Percentiles rank a stretch among this genome's conserved stretches.
Conservation (phyloP, 2,113 vertebrate genomes). For the Gorilla gorilla region DNA sequence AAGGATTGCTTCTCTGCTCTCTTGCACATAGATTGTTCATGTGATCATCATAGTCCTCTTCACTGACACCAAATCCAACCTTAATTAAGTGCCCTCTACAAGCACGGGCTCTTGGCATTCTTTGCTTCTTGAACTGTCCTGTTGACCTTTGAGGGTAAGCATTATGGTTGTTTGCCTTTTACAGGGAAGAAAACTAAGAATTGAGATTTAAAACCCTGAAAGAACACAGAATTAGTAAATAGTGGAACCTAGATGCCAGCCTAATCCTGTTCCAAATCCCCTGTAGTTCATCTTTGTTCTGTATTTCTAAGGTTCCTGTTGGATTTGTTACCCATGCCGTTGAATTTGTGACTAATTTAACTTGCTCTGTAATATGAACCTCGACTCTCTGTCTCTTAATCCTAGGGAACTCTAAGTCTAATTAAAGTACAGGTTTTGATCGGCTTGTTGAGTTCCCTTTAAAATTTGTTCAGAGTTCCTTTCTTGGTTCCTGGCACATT, state of each 20-base stretch:
- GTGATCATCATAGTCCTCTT: not conserved
- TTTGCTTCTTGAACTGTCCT: not conserved
- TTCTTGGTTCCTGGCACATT: not conserved
- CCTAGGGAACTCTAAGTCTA: not conserved
- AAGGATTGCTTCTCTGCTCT: not conserved
- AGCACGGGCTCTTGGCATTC: accelerated
- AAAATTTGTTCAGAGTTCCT: constrained; percentile 19
- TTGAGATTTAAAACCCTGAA: not conserved
- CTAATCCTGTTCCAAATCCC: not conserved
- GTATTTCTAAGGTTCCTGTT: not conserved
- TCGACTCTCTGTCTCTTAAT: not conserved
- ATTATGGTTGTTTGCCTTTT: not conserved
- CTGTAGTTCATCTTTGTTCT: not conserved
- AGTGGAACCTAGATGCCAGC: not conserved
- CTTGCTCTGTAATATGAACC: not conserved
- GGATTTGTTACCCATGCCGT: not conserved
- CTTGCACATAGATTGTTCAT: not conserved
- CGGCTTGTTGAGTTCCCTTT: constrained; percentile 13
- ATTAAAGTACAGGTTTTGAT: not conserved
- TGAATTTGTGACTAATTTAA: not conserved
- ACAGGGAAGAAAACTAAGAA: not conserved
- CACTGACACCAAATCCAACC: not conserved
- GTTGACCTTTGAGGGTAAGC: not conserved
- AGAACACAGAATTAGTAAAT: not conserved
- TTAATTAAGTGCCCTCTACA: not conserved